Evolutionary conservation across 2,113 vertebrate genomes (phyloP), one percentile per base, ranked within the genome.

Genomic region (Morone chrysops): DNA sequence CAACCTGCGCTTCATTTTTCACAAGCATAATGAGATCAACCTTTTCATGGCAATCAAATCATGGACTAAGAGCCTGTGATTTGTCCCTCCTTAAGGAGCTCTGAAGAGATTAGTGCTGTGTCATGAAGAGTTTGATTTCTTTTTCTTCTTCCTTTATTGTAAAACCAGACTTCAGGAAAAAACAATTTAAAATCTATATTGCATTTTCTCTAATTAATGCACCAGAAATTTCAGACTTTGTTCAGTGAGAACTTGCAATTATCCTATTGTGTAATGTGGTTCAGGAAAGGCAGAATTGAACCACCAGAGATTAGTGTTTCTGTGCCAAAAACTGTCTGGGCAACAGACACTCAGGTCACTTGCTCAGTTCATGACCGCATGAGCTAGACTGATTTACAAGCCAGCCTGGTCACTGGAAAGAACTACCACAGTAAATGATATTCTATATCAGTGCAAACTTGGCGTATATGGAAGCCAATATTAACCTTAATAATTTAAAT

Each of bases 1-100:
- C 65, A 81, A 75, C 65, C 50, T 67, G 70, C 25, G 13, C 65
- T 78, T 73, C 25, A 67, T 81, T 84, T 86, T 84, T 47, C 47
- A 72, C 17, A 20, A 47, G 70, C 69, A 66, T 68, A 87, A 79
- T 60, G 51, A 50, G 72, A 83, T 84, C 36, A 81, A 70, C 47
- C 41, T 83, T 70, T 84, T 81, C 43, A 73, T 43, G 57, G 22
- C 6, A 13, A 78, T 82, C 59, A 59, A 69, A 70, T 86, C 76
- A 50, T 17, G 20, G 36, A 53, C 18, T 68, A 62, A 72, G 75
- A 45, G 6, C 60, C 59, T 84, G 57, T 78, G 78, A 75, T 61
- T 59, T 69, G n/a, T 61, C 4, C 38, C 69, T 71, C 54, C 54
- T 72, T 72, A 70, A 80, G 79, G 69, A 78, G 72, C 76, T 79